phyloP scores from a whole-genome alignment of 2,113 vertebrate genomes.

The Centrocercus urophasianus region DNA sequence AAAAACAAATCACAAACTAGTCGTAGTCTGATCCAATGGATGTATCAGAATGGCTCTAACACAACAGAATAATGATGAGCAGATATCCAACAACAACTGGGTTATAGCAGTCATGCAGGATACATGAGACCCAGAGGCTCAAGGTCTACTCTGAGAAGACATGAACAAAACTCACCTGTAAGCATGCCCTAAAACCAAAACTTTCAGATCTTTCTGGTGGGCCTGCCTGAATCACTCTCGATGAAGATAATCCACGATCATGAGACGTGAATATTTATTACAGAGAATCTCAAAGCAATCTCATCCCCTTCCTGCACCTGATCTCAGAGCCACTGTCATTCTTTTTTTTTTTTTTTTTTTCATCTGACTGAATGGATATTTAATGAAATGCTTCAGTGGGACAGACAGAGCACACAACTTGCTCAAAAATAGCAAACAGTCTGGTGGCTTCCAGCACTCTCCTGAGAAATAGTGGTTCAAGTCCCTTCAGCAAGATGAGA shows the following conservation, averaged over 20 bases:
- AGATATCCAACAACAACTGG: background rate
- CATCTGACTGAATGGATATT: conserved; percentile 22
- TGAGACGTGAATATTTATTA: conserved; percentile 30
- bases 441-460: conserved; percentile 14
- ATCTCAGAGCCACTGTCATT: background rate
- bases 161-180: background rate
- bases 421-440: conserved; percentile 25
- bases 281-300: conserved; percentile 13
- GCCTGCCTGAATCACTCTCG: background rate
- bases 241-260: background rate
- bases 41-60: background rate
- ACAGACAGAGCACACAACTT: background rate
- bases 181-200: background rate
- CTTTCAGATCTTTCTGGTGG: background rate
- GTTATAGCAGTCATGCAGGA: background rate
- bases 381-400: conserved; percentile 53
- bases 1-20: background rate
- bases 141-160: background rate
- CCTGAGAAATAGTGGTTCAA: background rate
- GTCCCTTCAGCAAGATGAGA: conserved; percentile 39
- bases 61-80: background rate
- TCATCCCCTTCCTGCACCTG: background rate
- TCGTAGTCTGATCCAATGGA: background rate
- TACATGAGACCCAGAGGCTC: background rate
- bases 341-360: background rate